Evolutionary conservation across 2,797 vertebrate genomes (phyloP).

Genomic region (Mallotus villosus): DNA sequence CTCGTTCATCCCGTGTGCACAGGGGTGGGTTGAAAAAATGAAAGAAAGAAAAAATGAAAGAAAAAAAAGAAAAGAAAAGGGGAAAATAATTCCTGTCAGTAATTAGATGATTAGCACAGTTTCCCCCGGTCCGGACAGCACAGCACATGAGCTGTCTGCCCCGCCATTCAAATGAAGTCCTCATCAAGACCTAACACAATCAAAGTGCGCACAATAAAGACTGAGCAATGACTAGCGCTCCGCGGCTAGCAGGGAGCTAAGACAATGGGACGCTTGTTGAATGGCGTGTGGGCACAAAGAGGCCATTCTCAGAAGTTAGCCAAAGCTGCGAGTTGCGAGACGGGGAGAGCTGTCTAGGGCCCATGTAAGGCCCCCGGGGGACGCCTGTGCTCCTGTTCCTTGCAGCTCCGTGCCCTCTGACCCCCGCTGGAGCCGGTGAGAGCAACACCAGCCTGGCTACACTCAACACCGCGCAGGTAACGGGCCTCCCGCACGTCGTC

Average conservation of each 20-base stretch:
- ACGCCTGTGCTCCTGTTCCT: conserved; percentile 26
- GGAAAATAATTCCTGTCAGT: conserved; percentile 26
- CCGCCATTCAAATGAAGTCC: conserved; percentile 70
- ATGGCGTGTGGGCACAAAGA: conserved; percentile 78
- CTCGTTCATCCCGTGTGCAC: not conserved
- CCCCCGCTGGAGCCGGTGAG: conserved; percentile 20
- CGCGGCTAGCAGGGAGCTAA: conserved; percentile 61
- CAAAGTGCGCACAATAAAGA: conserved; percentile 68
- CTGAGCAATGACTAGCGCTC: conserved; percentile 66
- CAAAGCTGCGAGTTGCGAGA: conserved; percentile 73
- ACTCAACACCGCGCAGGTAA: not conserved
- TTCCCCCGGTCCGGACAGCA: conserved; percentile 24
- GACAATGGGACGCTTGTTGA: conserved; percentile 79
- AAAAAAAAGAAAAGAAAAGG: not conserved
- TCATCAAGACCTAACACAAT: conserved; percentile 60
- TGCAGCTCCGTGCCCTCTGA: conserved; percentile 22
- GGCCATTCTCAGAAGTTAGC: conserved; percentile 81
- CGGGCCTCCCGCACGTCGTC: not conserved
- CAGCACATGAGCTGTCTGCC: conserved; percentile 51
- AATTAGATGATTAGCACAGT: conserved; percentile 48
- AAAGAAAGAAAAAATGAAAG: conserved; percentile 4
- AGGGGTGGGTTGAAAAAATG: not conserved
- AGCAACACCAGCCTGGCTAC: too few species aligned
- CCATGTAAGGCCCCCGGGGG: conserved; percentile 45
- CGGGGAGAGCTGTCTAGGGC: conserved; percentile 55